A percentile compares a stretch with the other conserved stretches of the same genome.
These are phyloP conservation scores for Spilogale gracilis DNA, from an alignment of 2,113 vertebrate species.

Conservation along the genomic window DNA sequence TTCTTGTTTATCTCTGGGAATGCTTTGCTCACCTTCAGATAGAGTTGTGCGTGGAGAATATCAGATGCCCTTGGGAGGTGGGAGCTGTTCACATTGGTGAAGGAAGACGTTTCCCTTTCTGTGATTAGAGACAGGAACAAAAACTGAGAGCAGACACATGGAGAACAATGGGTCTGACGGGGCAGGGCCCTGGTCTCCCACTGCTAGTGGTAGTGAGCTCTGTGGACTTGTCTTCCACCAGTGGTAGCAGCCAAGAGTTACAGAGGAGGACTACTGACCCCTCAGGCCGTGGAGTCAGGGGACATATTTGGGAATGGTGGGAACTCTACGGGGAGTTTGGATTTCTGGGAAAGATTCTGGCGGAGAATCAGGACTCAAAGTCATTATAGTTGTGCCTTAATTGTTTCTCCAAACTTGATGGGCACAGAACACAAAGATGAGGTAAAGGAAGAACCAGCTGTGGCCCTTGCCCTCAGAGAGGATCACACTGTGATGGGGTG, in stretches of 20 bases:
- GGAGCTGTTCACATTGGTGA: neutral
- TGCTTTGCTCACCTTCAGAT: neutral
- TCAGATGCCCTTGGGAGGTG: neutral
- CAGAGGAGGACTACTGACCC: neutral
- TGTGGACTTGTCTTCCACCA: neutral
- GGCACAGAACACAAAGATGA: neutral
- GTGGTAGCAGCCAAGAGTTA: neutral
- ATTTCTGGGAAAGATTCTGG: neutral
- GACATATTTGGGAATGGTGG: neutral
- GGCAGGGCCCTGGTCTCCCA: neutral
- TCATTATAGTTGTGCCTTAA: neutral
- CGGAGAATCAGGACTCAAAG: slow-evolving; percentile 18
- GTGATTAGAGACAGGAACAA: neutral
- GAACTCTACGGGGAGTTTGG: no score
- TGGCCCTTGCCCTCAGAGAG: neutral
- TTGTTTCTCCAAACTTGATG: neutral
- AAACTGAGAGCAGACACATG: neutral
- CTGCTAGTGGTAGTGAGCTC: neutral
- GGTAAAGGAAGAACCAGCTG: neutral
- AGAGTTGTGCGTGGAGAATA: neutral
- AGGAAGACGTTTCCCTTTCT: neutral
- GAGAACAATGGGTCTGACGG: neutral
- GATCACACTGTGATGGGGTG: neutral
- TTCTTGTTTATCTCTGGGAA: neutral
- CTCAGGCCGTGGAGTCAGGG: neutral